These are phyloP conservation scores for Sanderia malayensis DNA, from an alignment of 30 jellyfish, hydroid and myxozoan genomes.

Conservation along the genomic window DNA sequence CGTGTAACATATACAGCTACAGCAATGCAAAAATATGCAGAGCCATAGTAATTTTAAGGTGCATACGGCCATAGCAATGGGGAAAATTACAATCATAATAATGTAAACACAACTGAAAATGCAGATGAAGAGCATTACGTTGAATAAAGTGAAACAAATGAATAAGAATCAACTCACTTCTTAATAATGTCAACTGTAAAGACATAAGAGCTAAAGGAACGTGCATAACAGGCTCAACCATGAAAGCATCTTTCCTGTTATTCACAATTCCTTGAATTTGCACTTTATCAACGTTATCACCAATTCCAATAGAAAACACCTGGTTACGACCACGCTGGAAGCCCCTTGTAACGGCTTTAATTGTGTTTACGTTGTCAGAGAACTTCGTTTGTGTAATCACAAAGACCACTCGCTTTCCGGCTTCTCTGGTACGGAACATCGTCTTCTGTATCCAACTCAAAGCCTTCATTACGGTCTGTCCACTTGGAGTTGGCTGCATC, in stretches of 20 bases:
- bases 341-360: conserved; percentile 12
- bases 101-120: too few relatives aligned
- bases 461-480: conserved; percentile 48
- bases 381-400: conserved; percentile 40
- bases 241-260: conserved; percentile 28
- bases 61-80: too few relatives aligned
- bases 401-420: conserved; percentile 41
- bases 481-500: conserved; percentile 60
- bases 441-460: conserved; percentile 23
- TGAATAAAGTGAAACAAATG: too few relatives aligned
- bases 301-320: conserved; percentile 52
- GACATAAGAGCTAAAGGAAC: conserved; percentile 59
- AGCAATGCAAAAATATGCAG: too few relatives aligned
- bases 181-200: conserved; percentile 23
- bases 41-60: too few relatives aligned
- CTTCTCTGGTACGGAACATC: conserved; percentile 35
- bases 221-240: conserved; percentile 44
- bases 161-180: conserved; percentile 40
- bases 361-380: conserved; percentile 46
- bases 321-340: conserved; percentile 31
- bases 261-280: conserved; percentile 51
- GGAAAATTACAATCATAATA: too few relatives aligned
- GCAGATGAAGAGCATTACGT: too few relatives aligned
- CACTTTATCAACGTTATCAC: conserved; percentile 42
- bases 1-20: too few relatives aligned